A percentile compares a stretch with the other conserved stretches of the same genome.
These are phyloP conservation scores for Pampus argenteus DNA, from an alignment of 2,797 vertebrate genomes.

Conservation along the genomic window DNA sequence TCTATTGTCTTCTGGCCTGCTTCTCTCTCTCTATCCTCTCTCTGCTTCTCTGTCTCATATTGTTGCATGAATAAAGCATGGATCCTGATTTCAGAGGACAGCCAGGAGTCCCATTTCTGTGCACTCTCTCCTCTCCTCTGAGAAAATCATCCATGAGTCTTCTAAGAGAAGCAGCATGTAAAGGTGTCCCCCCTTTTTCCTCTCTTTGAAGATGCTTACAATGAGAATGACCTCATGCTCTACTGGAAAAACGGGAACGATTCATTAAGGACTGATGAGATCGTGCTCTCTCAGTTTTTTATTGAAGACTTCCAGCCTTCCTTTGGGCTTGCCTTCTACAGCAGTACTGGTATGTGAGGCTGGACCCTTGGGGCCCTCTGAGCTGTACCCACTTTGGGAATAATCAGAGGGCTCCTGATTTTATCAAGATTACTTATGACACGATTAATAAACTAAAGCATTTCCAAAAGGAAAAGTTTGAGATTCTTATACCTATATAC, in stretches of 20 bases:
- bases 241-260: slow-evolving; percentile 96
- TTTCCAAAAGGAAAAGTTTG: slow-evolving; percentile 1
- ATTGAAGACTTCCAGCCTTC: slow-evolving; percentile 95
- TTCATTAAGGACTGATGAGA: slow-evolving; percentile 93
- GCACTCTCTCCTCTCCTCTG: slow-evolving; percentile 60
- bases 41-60: background rate
- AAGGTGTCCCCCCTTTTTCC: slow-evolving; percentile 48
- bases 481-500: background rate
- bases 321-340: slow-evolving; percentile 94
- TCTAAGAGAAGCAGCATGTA: slow-evolving; percentile 60
- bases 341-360: slow-evolving; percentile 91
- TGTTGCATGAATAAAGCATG: slow-evolving; percentile 39
- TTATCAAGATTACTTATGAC: background rate
- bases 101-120: slow-evolving; percentile 20
- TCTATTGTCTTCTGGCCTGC: background rate
- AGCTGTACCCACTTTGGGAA: slow-evolving; percentile 37
- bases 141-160: slow-evolving; percentile 62
- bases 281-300: slow-evolving; percentile 96
- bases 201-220: slow-evolving; percentile 91
- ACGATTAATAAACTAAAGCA: background rate
- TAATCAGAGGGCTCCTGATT: slow-evolving; percentile 45
- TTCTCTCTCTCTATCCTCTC: slow-evolving; percentile 9
- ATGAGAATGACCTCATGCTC: slow-evolving; percentile 93
- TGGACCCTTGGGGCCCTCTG: slow-evolving; percentile 43
- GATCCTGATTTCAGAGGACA: slow-evolving; percentile 67